Base-by-base conservation (phyloP, 2,888 invertebrate species). In the Bimastos eiseni region DNA sequence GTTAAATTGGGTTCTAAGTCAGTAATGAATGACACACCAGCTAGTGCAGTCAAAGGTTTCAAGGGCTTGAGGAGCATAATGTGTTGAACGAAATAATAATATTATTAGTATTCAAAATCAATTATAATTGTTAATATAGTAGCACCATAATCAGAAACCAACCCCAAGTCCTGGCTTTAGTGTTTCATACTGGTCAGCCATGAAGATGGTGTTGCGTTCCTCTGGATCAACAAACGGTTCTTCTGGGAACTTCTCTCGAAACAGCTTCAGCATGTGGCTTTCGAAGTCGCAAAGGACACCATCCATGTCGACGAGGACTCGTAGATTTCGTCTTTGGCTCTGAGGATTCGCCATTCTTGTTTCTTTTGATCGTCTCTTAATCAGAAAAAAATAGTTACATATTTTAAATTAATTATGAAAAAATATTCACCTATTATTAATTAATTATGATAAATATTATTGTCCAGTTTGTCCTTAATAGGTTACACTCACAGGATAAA, bases 281-380 rank as follows among this genome's bases (percentile, higher is more conserved):
- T 94, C 94, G 92, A 94, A 94, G 89, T 94, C 94, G 89, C 93
- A 93, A 21, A 94, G 90, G n/a, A 94, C 94, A 90, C 93, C 93
- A 91, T 94, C 94, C 93, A 94, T 93, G 91, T 94, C 94, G 13
- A 94, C 92, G 1, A 94, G 92, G 19, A 94, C 94, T n/a, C 91
- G 34, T 24, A 92, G 41, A 3, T 44, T 33, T 41, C 89, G 34
- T 36, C 21, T 86, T 6, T 86, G 19, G 49, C 6, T 49, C 2
- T 21, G 21, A 13, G 24, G 36, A 24, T 86, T 34, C 24, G 86
- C n/a, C 86, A 70, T 70, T 70, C n/a, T n/a, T 17, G 86, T 36
- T 0, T 36, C 34, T 86, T 21, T 86, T 86, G 36, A 34, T 86
- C 21, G 36, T 86, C 36, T 86, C 8, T 36, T 24, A 36, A 36